Base-by-base conservation (phyloP, 1,140 invertebrate species). In the Listronotus oregonensis region DNA sequence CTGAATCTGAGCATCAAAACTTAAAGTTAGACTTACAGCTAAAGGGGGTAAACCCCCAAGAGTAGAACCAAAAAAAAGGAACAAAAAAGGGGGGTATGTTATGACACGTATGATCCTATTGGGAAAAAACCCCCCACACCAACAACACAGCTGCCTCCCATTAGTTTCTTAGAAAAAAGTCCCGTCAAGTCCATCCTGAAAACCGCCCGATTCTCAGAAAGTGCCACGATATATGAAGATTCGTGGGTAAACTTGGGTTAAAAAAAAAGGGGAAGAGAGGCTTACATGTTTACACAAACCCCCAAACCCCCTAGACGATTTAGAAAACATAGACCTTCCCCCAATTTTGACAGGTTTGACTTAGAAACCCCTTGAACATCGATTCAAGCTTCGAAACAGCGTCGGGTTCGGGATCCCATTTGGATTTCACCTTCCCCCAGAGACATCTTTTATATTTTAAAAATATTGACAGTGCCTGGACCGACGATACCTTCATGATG, bases 401-500 rank as follows among this genome's bases (percentile, higher is more conserved):
- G 40, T 87, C 84, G 40, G 87, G 85, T 70, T 89, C 85, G 14
- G 86, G 85, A 1, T 90, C 90, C 9, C 90, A 92, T 75, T 89
- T 93, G 69, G 89, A 91, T 78, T 93, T 93, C 81, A 87, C 89
- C 55, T 87, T 86, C 75, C 86, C n/a, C 88, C 57, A 86, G 88
- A 18, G 90, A 93, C 76, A 89, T 93, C 69, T n/a, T 88, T 43
- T 87, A 92, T 77, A 89, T 92, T 82, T 80, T 88, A n/a, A 68
- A 85, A 86, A 75, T 86, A 89, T 73, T 84, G 64, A 66, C 34
- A 66, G 44, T 52, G 37, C 64, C n/a, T 77, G 76, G 76, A 56
- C 47, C 27, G 72, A 68, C 14, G 60, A 63, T 21, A 47, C 49
- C 32, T 60, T 74, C 57, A 71, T 75, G 55, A 71, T 73, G 64